Percentiles rank a stretch among this genome's conserved stretches.
phyloP scores from a whole-genome alignment of 2,797 vertebrate genomes.

The Leptoclinus maculatus region DNA sequence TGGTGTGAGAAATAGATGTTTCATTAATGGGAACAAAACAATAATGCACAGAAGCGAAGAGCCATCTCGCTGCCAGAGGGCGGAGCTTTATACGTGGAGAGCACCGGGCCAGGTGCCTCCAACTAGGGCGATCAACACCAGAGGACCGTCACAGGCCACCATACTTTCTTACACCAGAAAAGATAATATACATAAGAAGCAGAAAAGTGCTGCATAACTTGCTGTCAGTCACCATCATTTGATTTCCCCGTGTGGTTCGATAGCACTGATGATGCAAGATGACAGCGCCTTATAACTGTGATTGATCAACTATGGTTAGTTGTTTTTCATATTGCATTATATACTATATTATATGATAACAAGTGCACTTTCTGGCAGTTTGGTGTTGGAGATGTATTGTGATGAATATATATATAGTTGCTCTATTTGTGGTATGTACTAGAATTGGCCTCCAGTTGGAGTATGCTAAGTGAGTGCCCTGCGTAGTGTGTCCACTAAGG shows the following conservation, averaged over 20 bases:
- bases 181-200: not conserved
- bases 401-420: not conserved
- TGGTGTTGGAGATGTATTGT: not conserved
- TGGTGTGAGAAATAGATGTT: not conserved
- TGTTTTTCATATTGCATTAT: too few relatives aligned
- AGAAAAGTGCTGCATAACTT: not conserved
- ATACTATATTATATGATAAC: not conserved
- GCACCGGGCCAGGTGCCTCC: not conserved
- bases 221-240: not conserved
- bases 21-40: not conserved
- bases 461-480: not conserved
- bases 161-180: not conserved
- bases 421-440: not conserved
- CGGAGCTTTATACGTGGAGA: not conserved
- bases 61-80: not conserved
- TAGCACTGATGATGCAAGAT: not conserved
- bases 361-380: not conserved
- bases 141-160: too few relatives aligned
- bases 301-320: not conserved
- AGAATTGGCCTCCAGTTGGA: not conserved
- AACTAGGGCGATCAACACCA: not conserved
- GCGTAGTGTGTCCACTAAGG: not conserved
- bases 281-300: not conserved
- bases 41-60: not conserved
- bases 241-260: not conserved